These are phyloP conservation scores for Hirtodrosophila confusa DNA, from an alignment of 2,888 invertebrate species.

Conservation along the genomic window DNA sequence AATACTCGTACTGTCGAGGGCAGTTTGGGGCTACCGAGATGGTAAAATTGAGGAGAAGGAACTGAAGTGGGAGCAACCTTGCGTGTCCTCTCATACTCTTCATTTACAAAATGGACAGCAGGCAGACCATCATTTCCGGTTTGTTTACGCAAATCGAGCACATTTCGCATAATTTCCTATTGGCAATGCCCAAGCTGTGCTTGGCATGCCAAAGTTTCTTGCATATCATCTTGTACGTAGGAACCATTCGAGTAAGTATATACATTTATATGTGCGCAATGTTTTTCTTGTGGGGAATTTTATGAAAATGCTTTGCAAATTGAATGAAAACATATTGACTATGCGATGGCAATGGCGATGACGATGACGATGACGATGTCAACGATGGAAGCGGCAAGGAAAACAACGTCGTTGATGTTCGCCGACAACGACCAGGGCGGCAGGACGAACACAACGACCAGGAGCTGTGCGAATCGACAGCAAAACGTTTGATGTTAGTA, in stretches of 20 bases:
- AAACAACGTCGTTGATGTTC: constrained; percentile 71
- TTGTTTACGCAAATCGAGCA: constrained; percentile 81
- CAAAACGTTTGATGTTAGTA: constrained; percentile 76
- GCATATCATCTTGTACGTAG: constrained; percentile 42
- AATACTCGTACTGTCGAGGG: constrained; percentile 57
- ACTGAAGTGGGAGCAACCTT: constrained; percentile 1
- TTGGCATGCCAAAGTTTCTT: constrained; percentile 63
- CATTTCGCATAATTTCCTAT: constrained; percentile 81
- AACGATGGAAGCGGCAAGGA: constrained; percentile 64
- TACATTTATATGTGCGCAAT: constrained; percentile 69
- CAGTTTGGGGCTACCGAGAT: background rate
- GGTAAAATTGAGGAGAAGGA: background rate
- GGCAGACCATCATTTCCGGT: constrained; percentile 79
- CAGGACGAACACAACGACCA: constrained; percentile 6
- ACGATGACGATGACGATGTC: constrained; percentile 48
- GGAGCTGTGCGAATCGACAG: constrained; percentile 35
- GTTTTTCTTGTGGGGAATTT: constrained; percentile 80
- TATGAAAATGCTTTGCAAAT: constrained; percentile 81
- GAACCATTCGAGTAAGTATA: constrained; percentile 26
- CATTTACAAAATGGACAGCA: constrained; percentile 72
- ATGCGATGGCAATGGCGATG: constrained; percentile 61
- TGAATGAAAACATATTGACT: constrained; percentile 82
- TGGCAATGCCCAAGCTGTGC: constrained; percentile 69
- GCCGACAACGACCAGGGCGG: constrained; percentile 11
- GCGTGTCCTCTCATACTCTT: constrained; percentile 27